Conservation (phyloP, 2,113 vertebrate genomes). For the Epinephelus moara region DNA sequence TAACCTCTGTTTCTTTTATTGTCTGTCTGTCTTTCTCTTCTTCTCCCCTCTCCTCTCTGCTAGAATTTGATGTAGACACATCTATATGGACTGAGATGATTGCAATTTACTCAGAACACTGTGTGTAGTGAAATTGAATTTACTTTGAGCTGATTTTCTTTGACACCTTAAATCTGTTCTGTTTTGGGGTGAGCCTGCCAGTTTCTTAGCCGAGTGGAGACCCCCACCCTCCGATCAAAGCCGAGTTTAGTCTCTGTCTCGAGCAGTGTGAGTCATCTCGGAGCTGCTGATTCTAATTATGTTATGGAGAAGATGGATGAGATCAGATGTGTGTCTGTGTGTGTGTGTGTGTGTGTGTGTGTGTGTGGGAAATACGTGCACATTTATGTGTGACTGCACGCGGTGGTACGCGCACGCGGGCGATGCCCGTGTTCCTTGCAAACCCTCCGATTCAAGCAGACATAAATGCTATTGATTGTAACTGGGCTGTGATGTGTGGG, state of each 20-base stretch:
- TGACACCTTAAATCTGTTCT: slow-evolving; percentile 82
- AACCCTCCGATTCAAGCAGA: slow-evolving; percentile 77
- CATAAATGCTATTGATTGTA: slow-evolving; percentile 83
- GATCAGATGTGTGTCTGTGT: slow-evolving; percentile 71
- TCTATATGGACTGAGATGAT: slow-evolving; percentile 72
- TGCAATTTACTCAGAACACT: slow-evolving; percentile 71
- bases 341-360: slow-evolving; percentile 48
- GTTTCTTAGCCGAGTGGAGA: slow-evolving; percentile 77
- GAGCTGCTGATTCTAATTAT: slow-evolving; percentile 83
- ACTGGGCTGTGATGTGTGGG: slow-evolving; percentile 82
- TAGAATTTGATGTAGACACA: slow-evolving; percentile 60
- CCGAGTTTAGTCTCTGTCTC: slow-evolving; percentile 79
- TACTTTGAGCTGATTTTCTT: slow-evolving; percentile 80
- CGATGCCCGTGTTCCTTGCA: slow-evolving; percentile 60
- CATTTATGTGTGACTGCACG: slow-evolving; percentile 22
- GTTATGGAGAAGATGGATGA: slow-evolving; percentile 83
- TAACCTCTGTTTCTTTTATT: slow-evolving; percentile 31
- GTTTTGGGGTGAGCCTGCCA: slow-evolving; percentile 76
- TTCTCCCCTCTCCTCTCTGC: slow-evolving; percentile 1
- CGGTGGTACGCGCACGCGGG: slow-evolving; percentile 16
- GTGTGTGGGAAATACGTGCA: slow-evolving; percentile 17
- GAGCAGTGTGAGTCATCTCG: slow-evolving; percentile 79
- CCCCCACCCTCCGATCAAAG: slow-evolving; percentile 80
- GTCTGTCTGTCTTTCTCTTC: slow-evolving; percentile 11
- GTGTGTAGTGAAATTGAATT: slow-evolving; percentile 78